phyloP scores from a whole-genome alignment of 2,113 vertebrate genomes.

The Centropus bengalensis region DNA sequence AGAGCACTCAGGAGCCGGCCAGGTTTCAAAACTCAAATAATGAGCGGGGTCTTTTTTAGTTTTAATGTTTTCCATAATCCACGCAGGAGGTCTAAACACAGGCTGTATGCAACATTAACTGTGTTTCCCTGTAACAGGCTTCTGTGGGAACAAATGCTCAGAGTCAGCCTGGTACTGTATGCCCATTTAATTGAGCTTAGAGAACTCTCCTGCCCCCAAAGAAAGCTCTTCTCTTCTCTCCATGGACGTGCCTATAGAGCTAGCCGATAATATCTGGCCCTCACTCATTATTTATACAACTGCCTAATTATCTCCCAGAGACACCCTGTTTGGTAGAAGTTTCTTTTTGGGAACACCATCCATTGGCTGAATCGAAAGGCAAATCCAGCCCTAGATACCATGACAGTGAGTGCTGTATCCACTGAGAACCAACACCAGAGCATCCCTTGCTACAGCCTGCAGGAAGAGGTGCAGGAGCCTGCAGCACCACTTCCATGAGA shows the following conservation, averaged over 20 bases:
- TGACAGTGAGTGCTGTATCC: neutral
- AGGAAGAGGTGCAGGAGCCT: fast-evolving
- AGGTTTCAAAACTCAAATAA: slow-evolving; percentile 44
- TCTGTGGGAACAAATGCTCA: slow-evolving; percentile 60
- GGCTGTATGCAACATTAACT: slow-evolving; percentile 54
- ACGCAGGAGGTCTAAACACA: slow-evolving; percentile 59
- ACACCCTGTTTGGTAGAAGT: slow-evolving; percentile 21
- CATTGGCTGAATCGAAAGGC: neutral
- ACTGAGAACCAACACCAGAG: neutral
- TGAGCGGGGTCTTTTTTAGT: neutral
- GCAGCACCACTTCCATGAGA: neutral
- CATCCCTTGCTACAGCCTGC: fast-evolving
- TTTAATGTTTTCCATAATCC: slow-evolving; percentile 56
- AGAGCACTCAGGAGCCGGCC: neutral
- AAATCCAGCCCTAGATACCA: neutral
- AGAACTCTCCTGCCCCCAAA: slow-evolving; percentile 36
- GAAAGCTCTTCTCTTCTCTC: slow-evolving; percentile 59
- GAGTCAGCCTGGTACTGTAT: slow-evolving; percentile 57
- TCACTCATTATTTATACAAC: slow-evolving; percentile 65
- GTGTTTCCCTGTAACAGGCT: slow-evolving; percentile 58
- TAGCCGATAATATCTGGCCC: slow-evolving; percentile 37
- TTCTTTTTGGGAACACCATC: slow-evolving; percentile 17
- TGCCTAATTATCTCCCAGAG: slow-evolving; percentile 56
- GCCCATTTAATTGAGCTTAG: slow-evolving; percentile 63
- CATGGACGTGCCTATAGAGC: slow-evolving; percentile 12